Percentiles rank a stretch among this genome's conserved stretches.
These are phyloP conservation scores for Tragelaphus imberbis DNA, from an alignment of 2,113 vertebrate species.

Conservation along the genomic window DNA sequence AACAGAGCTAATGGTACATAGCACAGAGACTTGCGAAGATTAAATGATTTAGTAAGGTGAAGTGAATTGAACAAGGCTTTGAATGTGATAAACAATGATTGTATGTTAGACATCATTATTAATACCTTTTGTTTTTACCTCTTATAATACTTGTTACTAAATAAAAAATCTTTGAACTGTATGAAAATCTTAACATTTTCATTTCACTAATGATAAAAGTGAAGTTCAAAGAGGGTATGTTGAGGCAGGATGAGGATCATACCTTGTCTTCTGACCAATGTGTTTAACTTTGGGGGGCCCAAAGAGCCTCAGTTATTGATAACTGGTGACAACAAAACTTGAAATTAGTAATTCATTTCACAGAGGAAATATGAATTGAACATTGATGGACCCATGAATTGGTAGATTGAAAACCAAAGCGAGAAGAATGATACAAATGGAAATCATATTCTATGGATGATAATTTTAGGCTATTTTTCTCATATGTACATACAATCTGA, in stretches of 20 bases:
- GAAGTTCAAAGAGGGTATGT: not conserved
- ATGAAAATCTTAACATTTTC: not conserved
- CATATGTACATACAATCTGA: not conserved
- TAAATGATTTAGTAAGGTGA: not conserved
- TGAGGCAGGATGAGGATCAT: not conserved
- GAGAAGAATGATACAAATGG: not conserved
- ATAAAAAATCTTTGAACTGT: not conserved
- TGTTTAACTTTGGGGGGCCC: not conserved
- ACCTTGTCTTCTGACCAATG: not conserved
- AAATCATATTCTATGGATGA: not conserved
- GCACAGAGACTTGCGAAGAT: not conserved
- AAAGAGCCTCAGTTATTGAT: not conserved
- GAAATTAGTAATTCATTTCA: slow-evolving; percentile 11
- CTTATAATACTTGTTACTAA: not conserved
- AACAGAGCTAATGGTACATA: not conserved
- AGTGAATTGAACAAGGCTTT: not conserved
- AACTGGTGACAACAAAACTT: not conserved
- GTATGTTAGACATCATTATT: not conserved
- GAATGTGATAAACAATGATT: not conserved
- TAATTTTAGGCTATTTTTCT: not conserved
- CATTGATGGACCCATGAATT: not conserved
- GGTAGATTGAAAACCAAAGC: not conserved
- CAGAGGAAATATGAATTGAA: not conserved
- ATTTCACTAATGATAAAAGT: not conserved
- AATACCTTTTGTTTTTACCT: not conserved